phyloP scores from a whole-genome alignment of 2,888 invertebrate species.

The Parnassius apollo region DNA sequence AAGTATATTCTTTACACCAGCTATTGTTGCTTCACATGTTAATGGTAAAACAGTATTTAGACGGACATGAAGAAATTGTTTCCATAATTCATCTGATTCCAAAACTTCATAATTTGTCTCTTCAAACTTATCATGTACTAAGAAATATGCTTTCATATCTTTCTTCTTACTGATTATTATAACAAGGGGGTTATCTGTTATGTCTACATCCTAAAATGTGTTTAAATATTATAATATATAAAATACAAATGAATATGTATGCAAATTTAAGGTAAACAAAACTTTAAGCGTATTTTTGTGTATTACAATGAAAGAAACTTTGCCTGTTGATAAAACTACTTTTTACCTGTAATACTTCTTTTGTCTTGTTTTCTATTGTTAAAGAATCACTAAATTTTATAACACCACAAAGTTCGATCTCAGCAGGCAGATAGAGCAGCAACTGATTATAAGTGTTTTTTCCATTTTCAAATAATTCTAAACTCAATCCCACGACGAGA shows the following conservation, averaged over 20 bases:
- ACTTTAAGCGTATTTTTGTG: no score
- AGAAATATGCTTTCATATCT: slow-evolving; percentile 84
- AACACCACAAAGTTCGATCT: slow-evolving; percentile 88
- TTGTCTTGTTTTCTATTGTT: slow-evolving; percentile 82
- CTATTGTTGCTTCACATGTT: slow-evolving; percentile 80
- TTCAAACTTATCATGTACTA: slow-evolving; percentile 87
- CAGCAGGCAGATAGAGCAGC: slow-evolving; percentile 86
- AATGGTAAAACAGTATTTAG: slow-evolving; percentile 84
- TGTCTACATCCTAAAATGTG: slow-evolving; percentile 83
- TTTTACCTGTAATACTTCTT: slow-evolving; percentile 80
- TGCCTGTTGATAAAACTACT: not conserved
- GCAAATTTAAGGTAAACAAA: no score
- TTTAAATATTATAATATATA: slow-evolving; percentile 5
- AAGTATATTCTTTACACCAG: slow-evolving; percentile 83
- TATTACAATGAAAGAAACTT: no score
- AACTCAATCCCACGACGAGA: slow-evolving; percentile 85
- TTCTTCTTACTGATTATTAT: slow-evolving; percentile 77
- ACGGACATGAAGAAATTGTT: slow-evolving; percentile 86
- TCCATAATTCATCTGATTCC: slow-evolving; percentile 82
- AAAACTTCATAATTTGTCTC: slow-evolving; percentile 83
- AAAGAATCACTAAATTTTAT: slow-evolving; percentile 84
- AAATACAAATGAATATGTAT: not conserved
- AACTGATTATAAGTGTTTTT: slow-evolving; percentile 75
- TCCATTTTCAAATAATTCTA: slow-evolving; percentile 82
- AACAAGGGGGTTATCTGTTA: slow-evolving; percentile 89